Evolutionary conservation across 2,797 vertebrate species (phyloP).

Genomic region (Tarsius wallacei): DNA sequence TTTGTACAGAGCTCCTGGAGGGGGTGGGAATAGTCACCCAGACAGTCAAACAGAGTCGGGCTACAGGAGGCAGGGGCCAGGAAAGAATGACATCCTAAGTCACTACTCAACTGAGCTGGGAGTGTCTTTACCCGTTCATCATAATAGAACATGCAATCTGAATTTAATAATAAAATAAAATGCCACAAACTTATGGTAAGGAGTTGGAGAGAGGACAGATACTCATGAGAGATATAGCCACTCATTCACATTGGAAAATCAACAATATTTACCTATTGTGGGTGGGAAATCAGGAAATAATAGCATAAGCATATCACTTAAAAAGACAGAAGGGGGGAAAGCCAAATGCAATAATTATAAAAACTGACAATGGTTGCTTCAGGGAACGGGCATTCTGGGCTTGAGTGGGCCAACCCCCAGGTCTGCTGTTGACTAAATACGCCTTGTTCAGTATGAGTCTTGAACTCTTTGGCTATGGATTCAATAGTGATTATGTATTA

Average conservation of each 20-base stretch:
- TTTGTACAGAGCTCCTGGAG: constrained; percentile 62
- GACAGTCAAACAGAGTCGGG: constrained; percentile 50
- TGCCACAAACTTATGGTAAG: neutral
- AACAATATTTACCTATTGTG: neutral
- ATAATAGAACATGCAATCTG: neutral
- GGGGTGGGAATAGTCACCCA: constrained; percentile 59
- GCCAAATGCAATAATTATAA: neutral
- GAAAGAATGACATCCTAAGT: neutral
- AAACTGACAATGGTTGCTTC: neutral
- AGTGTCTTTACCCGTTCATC: neutral
- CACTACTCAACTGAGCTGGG: neutral
- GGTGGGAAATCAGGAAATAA: neutral
- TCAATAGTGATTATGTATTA: neutral
- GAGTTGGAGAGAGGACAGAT: neutral
- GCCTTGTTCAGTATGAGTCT: neutral
- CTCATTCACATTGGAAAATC: neutral
- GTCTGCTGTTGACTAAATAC: neutral
- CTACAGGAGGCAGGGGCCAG: neutral
- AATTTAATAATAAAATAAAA: neutral
- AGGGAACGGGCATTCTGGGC: neutral
- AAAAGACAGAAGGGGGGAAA: neutral
- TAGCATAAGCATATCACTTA: neutral
- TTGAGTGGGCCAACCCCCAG: neutral
- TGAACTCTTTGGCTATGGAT: neutral
- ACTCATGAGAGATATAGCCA: rapidly evolving